Base-by-base conservation (phyloP, 2,113 vertebrate species). In the Monopterus albus region DNA sequence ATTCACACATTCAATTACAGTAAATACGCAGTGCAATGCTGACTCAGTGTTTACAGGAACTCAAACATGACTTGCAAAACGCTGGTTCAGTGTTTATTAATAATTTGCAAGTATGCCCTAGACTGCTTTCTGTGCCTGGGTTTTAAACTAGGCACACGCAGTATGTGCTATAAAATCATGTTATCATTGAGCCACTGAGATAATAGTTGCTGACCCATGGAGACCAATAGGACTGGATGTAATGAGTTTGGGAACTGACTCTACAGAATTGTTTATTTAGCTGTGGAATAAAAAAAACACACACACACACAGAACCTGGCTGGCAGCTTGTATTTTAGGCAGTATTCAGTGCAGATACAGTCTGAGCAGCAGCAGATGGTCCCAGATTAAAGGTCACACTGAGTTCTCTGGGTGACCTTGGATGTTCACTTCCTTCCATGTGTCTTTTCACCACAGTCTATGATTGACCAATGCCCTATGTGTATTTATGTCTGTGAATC, bases 361-460 rank as follows among this genome's bases (percentile, higher is more conserved):
- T 23, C 42, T 42, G 26, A 61, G 67, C 61, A 66, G 53, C 52
- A 73, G 78, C 74, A 82, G 80, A 78, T 77, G 83, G 65, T 75
- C 58, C 60, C 63, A 18, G 45, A 84, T 75, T 72, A 71, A 65
- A 67, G 64, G 56, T 43, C 58, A 1, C 21, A 29, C 47, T 11
- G 26, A 62, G 65, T 57, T 82, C 84, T 86, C 59, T 65, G 63
- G 23, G 50, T 75, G 76, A 84, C 85, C 83, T 84, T 89, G 78
- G 85, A 72, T 5, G 12, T 71, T 82, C 45, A 72, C 55, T 70
- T 85, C 83, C 74, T 77, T 73, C 57, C 58, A 5, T 62, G 39
- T 45, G 29, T 18, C 59, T 60, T 36, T 49, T 72, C 53, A 53
- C 53, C 46, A 31, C 29, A 31, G 29, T 31, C 29, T 31, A 6